Base-by-base conservation (phyloP, 2,113 vertebrate genomes). In the Menidia beryllina region DNA sequence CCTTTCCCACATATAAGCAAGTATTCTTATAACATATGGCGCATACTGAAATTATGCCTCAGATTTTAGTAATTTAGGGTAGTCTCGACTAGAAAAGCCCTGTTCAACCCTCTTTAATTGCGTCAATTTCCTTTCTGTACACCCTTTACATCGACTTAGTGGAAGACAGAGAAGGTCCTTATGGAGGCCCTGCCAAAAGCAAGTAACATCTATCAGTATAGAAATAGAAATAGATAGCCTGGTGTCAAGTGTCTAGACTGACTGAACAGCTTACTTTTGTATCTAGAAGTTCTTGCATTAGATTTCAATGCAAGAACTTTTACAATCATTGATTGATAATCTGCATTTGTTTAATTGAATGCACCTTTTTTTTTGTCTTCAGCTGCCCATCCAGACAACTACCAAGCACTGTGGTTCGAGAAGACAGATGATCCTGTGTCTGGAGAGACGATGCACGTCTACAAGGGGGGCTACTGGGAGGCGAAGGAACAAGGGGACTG, bases 391-490 rank as follows among this genome's bases (percentile, higher is more conserved):
- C 91, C 90, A 1, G 97, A 98, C 65, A 95, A 92, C 85, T 95
- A 98, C 83, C 94, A 95, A 63, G 91, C 97, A 0, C 77, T 95
- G 88, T 99, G 97, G 97, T 99, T 99, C 41, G 95, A 98, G 75
- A 92, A 94, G 53, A 83, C 80, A 8, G 94, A 96, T 50, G 97
- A 99, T 77, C 92, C 93, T 0, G 83, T 84, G 7, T 97, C 96
- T 0, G 95, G 95, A 88, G 97, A 99, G 89, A 60, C 93, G 59
- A 86, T 95, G 1, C 95, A 98, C n/a, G 73, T 97, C 87, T 99
- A 97, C 91, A 94, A 90, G 57, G 97, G 97, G 0, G 96, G 96
- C 0, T 99, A 99, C 91, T 99, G 97, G 97, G 97, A 98, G 75
- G 92, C 94, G 54, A 94, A 94, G 77, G 93, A 98, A 3, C 93